phyloP scores from a whole-genome alignment of 2,888 invertebrate genomes.

The Sericinus montela region DNA sequence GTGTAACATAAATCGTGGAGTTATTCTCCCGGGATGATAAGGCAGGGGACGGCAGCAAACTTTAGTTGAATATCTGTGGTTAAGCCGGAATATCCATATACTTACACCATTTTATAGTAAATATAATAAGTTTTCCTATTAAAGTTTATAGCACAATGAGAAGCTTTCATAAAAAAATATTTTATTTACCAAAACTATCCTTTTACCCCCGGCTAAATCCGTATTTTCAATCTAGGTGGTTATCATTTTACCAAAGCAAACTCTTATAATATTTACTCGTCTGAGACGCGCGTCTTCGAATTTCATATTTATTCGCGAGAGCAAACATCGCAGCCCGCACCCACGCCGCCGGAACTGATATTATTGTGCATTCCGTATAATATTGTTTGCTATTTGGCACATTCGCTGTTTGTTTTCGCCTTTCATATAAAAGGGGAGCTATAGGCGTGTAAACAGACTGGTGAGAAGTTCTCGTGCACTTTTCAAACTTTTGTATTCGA shows the following conservation, averaged over 20 bases:
- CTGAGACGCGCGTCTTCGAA: slow-evolving; percentile 70
- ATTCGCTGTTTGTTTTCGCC: slow-evolving; percentile 78
- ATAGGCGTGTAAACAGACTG: slow-evolving; percentile 70
- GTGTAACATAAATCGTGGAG: slow-evolving; percentile 71
- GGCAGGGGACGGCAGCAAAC: slow-evolving; percentile 36
- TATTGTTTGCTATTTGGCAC: slow-evolving; percentile 80
- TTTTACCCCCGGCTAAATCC: slow-evolving; percentile 62
- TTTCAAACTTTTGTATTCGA: slow-evolving; percentile 56
- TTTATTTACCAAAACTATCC: slow-evolving; percentile 29
- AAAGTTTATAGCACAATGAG: too few relatives aligned
- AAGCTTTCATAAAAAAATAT: too few relatives aligned
- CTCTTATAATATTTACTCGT: slow-evolving; percentile 73
- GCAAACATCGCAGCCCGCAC: slow-evolving; percentile 60
- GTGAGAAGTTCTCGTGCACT: slow-evolving; percentile 58
- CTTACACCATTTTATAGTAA: too few relatives aligned
- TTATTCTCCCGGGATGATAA: slow-evolving; percentile 75
- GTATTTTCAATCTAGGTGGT: slow-evolving; percentile 74
- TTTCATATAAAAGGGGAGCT: slow-evolving; percentile 78
- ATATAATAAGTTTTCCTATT: too few relatives aligned
- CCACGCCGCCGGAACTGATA: slow-evolving; percentile 74
- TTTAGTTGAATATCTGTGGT: slow-evolving; percentile 14
- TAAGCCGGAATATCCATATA: not conserved
- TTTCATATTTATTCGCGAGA: slow-evolving; percentile 78
- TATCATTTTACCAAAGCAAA: slow-evolving; percentile 79
- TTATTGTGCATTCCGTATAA: slow-evolving; percentile 80